Conservation (phyloP, 2,797 vertebrate genomes). For the Thalassophryne amazonica region DNA sequence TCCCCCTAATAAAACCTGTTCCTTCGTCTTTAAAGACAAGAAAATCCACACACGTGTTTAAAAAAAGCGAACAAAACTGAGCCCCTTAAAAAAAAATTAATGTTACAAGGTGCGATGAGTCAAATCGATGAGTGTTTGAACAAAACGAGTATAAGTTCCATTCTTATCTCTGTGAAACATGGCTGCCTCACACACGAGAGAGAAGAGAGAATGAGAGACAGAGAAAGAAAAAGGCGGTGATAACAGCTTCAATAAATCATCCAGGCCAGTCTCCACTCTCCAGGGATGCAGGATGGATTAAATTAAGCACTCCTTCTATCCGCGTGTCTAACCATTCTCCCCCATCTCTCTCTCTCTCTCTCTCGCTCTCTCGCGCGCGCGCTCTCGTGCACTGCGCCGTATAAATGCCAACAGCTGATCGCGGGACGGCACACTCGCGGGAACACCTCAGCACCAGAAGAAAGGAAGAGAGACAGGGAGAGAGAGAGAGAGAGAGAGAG, state of each 20-base stretch:
- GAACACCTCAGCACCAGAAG: constrained; percentile 67
- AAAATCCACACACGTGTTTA: constrained; percentile 31
- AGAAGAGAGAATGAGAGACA: too few relatives aligned
- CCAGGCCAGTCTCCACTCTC: constrained; percentile 80
- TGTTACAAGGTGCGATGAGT: constrained; percentile 35
- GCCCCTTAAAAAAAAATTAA: constrained; percentile 31
- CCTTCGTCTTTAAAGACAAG: constrained; percentile 20
- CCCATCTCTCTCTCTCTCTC: constrained; percentile 64
- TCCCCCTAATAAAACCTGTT: constrained; percentile 41
- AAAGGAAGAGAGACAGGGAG: constrained; percentile 23
- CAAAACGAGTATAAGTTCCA: constrained; percentile 48
- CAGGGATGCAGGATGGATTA: constrained; percentile 84
- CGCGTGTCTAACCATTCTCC: constrained; percentile 67
- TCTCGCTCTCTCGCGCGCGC: too few relatives aligned
- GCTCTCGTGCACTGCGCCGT: constrained; percentile 74
- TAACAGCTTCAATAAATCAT: constrained; percentile 85
- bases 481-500: background rate
- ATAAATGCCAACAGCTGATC: constrained; percentile 85
- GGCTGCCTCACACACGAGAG: constrained; percentile 32
- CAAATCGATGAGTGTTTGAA: constrained; percentile 47
- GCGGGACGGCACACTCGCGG: constrained; percentile 75
- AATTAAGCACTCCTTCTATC: constrained; percentile 82
- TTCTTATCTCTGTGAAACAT: constrained; percentile 72
- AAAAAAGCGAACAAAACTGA: background rate
- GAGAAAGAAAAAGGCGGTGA: too few relatives aligned